phyloP scores from a whole-genome alignment of 1,140 invertebrate species.

The Anoplolepis gracilipes region DNA sequence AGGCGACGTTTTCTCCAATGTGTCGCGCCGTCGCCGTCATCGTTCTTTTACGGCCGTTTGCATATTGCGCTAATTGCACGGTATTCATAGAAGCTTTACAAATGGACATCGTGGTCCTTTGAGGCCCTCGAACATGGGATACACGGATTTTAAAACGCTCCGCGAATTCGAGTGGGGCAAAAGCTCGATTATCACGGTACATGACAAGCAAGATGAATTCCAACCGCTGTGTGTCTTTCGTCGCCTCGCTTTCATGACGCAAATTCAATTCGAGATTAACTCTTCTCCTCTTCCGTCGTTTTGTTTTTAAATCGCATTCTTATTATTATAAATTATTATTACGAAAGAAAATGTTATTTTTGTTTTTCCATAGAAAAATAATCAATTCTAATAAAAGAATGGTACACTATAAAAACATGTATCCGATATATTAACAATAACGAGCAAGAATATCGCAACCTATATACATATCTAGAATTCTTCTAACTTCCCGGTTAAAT shows the following conservation, averaged over 20 bases:
- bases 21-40: background rate
- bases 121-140: conserved; percentile 14
- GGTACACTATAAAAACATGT: background rate
- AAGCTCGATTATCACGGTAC: conserved; percentile 32
- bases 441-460: background rate
- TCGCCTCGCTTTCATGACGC: background rate
- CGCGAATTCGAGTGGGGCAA: background rate
- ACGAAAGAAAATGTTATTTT: background rate
- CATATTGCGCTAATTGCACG: conserved; percentile 42
- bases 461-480: background rate
- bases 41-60: conserved; percentile 28
- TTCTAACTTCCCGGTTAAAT: conserved; percentile 31
- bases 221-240: background rate
- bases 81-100: conserved; percentile 30
- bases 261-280: conserved; percentile 8
- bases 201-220: conserved; percentile 40
- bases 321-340: background rate
- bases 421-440: conserved; percentile 19
- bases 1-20: background rate
- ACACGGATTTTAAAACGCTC: conserved; percentile 7
- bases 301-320: background rate
- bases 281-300: background rate
- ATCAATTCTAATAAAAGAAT: conserved; percentile 1
- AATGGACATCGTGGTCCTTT: conserved; percentile 3
- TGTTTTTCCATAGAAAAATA: background rate